phyloP scores from a whole-genome alignment of 2,888 invertebrate genomes.

The Polyommatus iphigenia region DNA sequence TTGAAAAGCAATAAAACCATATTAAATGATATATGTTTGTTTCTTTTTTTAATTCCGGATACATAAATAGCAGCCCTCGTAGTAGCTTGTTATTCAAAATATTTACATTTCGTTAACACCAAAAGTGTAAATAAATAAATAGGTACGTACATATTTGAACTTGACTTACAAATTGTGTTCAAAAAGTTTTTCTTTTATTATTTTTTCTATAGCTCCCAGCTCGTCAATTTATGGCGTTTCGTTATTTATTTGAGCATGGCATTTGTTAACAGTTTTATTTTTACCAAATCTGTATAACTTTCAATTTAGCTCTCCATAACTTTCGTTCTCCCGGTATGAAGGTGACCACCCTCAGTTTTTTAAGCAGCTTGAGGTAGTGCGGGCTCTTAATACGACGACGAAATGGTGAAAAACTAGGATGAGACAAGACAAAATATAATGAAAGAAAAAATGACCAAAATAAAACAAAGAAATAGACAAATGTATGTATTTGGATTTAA shows the following conservation, averaged over 20 bases:
- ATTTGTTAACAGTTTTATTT: no score
- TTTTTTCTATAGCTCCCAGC: not conserved
- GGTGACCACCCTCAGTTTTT: not conserved
- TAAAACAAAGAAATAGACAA: slow-evolving; percentile 44
- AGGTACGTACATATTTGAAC: no score
- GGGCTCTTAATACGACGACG: not conserved
- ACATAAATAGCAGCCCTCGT: no score
- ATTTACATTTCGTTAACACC: not conserved
- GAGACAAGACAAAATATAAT: not conserved
- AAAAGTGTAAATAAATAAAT: not conserved
- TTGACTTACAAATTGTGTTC: no score
- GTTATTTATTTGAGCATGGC: not conserved
- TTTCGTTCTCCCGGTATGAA: not conserved
- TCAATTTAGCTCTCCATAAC: not conserved
- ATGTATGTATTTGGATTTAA: slow-evolving; percentile 49
- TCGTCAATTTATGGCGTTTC: not conserved
- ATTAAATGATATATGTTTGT: no score
- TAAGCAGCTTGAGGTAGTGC: no score
- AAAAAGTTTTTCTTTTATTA: not conserved
- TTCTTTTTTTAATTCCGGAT: no score
- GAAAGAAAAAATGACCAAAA: slow-evolving; percentile 44
- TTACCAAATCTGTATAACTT: no score
- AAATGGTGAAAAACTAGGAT: not conserved
- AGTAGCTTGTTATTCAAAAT: not conserved
- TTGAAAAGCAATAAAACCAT: no score